Evolutionary conservation across 2,797 vertebrate genomes (phyloP).

Genomic region (Amphiprion clarkii): DNA sequence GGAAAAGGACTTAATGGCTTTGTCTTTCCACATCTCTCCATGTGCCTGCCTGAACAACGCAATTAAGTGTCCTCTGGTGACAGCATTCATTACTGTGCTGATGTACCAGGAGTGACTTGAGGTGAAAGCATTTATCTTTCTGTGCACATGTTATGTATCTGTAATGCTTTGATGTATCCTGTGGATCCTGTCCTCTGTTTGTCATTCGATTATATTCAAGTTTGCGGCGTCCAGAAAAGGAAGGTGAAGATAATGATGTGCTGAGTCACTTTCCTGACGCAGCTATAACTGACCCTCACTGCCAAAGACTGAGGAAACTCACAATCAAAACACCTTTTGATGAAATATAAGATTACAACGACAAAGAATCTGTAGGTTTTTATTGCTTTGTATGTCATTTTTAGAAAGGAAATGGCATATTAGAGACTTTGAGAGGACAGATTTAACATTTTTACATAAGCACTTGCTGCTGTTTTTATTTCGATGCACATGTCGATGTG

Average conservation of each 20-base stretch:
- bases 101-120: conserved; percentile 51
- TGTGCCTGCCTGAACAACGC: conserved; percentile 52
- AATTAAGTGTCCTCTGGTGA: conserved; percentile 61
- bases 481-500: background rate
- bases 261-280: conserved; percentile 44
- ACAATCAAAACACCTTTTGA: conserved; percentile 18
- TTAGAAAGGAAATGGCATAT: background rate
- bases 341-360: background rate
- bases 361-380: background rate
- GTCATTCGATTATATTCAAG: conserved; percentile 62
- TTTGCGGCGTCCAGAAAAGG: conserved; percentile 72
- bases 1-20: conserved; percentile 62
- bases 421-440: background rate
- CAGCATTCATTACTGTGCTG: conserved; percentile 60
- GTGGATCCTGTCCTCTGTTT: conserved; percentile 50
- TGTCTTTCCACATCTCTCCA: conserved; percentile 63
- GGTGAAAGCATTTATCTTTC: conserved; percentile 53
- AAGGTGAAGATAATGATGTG: conserved; percentile 74
- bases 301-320: conserved; percentile 47
- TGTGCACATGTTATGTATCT: conserved; percentile 35
- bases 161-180: conserved; percentile 34
- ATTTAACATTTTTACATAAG: background rate
- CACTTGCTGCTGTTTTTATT: background rate
- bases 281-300: conserved; percentile 63
- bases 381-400: background rate